Evolutionary conservation across 1,140 invertebrate genomes (phyloP), one percentile per base, ranked within the genome.

Genomic region (Drosophila athabasca): DNA sequence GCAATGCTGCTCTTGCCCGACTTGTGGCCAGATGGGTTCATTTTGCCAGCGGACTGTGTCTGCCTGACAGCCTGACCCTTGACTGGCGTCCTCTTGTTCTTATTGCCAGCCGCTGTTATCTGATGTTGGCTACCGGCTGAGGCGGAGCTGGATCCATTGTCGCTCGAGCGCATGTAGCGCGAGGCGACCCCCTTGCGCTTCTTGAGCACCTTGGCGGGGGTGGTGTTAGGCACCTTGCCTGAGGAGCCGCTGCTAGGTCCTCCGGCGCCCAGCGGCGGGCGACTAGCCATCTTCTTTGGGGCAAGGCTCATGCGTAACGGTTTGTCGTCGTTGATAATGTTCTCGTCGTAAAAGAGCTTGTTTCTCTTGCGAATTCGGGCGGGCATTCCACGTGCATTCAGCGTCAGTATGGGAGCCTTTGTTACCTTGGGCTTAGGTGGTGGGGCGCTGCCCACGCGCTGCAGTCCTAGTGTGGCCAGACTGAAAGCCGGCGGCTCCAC

Each of bases 311-410:
- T 95, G 61, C 95, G 93, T 46, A 95, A 94, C 76, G 95, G 95
- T 62, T 94, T 94, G 83, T 95, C 95, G 50, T 94, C 93, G 92
- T 96, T 97, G 43, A 98, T 95, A 84, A 97, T 95, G 89, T 98
- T 96, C 92, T 98, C 97, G 93, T 98, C 97, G 92, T 95, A 98
- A 92, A 98, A 98, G 49, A 97, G 93, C 83, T 95, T 95, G 92
- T 98, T 98, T 87, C 97, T 97, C 92, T 98, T 98, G 53, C 97
- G 93, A 59, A 98, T 97, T 67, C 97, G 93, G 2, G 96, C 96
- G 52, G 97, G 97, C 95, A 97, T 97, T 49, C 96, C 96, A 90
- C 96, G 93, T 8, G 96, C 94, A 92, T 97, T 97, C 2, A 97
- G 91, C 60, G 95, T 95, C 90, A 96, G 95, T 8, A 95, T 93